Percentiles rank a stretch among this genome's conserved stretches.
phyloP scores from a whole-genome alignment of 2,888 invertebrate genomes.

The Meteorus cinctellus region DNA sequence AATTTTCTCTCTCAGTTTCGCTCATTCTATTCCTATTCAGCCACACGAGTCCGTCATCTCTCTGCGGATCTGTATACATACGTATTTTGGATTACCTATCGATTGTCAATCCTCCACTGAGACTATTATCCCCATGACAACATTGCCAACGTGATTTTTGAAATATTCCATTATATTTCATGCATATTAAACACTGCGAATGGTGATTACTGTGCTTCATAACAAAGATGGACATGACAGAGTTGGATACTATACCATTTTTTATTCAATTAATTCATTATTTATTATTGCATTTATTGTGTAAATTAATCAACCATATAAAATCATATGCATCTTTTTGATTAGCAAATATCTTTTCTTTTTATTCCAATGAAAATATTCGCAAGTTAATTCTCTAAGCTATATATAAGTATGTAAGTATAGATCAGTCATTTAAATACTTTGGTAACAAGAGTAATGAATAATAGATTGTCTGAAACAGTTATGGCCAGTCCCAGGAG shows the following conservation, averaged over 20 bases:
- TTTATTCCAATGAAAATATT: too few relatives aligned
- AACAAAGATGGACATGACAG: neutral
- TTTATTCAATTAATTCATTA: too few relatives aligned
- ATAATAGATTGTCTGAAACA: conserved; percentile 15
- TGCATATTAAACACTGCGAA: neutral
- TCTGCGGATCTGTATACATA: neutral
- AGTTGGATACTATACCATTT: too few relatives aligned
- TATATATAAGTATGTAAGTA: neutral
- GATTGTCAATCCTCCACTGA: neutral
- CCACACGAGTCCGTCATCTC: neutral
- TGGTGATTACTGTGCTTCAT: neutral
- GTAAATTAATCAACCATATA: neutral
- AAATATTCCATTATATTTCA: neutral
- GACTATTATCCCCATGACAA: conserved; percentile 1
- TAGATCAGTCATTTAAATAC: neutral
- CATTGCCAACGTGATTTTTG: neutral
- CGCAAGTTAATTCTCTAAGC: neutral
- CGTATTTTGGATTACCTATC: neutral
- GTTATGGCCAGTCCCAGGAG: conserved; percentile 1
- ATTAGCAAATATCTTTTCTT: too few relatives aligned
- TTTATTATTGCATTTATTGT: too few relatives aligned
- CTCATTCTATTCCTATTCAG: conserved; percentile 15
- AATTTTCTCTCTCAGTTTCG: conserved; percentile 14
- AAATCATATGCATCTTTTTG: neutral
- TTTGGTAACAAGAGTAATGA: neutral